Evolutionary conservation across 2,888 invertebrate genomes (phyloP).

Genomic region (Pecten maximus): DNA sequence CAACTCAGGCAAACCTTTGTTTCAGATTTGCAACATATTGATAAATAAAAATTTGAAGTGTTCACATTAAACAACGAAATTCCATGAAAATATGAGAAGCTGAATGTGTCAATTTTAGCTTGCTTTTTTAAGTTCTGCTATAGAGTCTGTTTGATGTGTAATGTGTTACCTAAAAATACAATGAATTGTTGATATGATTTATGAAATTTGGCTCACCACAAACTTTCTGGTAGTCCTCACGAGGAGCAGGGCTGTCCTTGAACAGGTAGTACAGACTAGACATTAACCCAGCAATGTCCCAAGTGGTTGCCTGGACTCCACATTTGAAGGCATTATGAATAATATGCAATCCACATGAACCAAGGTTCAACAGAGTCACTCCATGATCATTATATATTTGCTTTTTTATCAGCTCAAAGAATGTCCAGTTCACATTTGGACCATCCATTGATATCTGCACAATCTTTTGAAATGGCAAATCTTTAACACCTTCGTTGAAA

Average conservation of each 20-base stretch:
- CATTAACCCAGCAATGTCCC: conserved; percentile 64
- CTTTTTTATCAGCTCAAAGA: conserved; percentile 37
- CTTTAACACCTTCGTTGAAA: neutral
- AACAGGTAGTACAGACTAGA: conserved; percentile 69
- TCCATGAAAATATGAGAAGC: no score
- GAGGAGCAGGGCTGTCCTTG: conserved; percentile 71
- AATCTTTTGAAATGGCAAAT: conserved; percentile 42
- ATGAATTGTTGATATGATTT: no score
- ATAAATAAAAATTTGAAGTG: no score
- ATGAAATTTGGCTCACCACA: no score
- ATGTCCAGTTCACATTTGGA: conserved; percentile 50
- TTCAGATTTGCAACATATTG: no score
- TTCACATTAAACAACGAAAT: no score
- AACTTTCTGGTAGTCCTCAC: no score
- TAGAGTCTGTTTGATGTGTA: no score
- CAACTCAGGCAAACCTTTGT: no score
- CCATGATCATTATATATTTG: conserved; percentile 39
- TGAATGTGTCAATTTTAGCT: no score
- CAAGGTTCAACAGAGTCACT: conserved; percentile 50
- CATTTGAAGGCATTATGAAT: conserved; percentile 62
- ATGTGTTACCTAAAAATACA: no score
- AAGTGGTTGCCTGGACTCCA: conserved; percentile 51
- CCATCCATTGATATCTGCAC: conserved; percentile 52
- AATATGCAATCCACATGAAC: conserved; percentile 60
- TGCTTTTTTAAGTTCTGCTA: no score